Evolutionary conservation across 2,888 invertebrate species (phyloP).

Genomic region (Lumbricus terrestris): DNA sequence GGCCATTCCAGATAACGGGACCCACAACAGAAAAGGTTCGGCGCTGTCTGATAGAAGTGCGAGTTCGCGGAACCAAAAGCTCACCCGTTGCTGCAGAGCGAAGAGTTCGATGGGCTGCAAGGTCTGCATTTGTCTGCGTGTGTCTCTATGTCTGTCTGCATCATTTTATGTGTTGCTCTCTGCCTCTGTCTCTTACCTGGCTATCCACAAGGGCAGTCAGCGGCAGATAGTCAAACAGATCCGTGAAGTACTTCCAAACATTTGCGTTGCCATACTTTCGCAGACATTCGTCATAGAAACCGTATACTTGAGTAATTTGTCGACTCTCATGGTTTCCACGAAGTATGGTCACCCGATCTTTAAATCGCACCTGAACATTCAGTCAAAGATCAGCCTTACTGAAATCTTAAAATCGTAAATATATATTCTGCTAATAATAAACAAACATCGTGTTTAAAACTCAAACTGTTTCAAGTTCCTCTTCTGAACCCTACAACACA

Average conservation of each 20-base stretch:
- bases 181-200: constrained; percentile 50
- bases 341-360: constrained; percentile 98
- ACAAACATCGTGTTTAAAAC: too few relatives aligned
- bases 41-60: too few relatives aligned
- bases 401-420: neutral
- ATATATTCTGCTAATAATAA: neutral
- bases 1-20: too few relatives aligned
- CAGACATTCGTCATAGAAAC: constrained; percentile 98
- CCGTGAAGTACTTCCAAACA: constrained; percentile 99
- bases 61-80: too few relatives aligned
- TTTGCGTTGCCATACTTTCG: constrained; percentile 99
- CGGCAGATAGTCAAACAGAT: constrained; percentile 97
- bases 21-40: too few relatives aligned
- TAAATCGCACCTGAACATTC: constrained; percentile 77
- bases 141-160: neutral
- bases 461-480: neutral
- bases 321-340: constrained; percentile 99
- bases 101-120: too few relatives aligned
- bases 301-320: constrained; percentile 98
- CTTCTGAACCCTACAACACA: neutral
- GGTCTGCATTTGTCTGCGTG: neutral
- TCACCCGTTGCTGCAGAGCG: too few relatives aligned
- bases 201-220: constrained; percentile 96
- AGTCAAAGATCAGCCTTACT: neutral
- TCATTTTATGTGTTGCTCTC: neutral